These are phyloP conservation scores for Melanerpes aurifrons DNA, from an alignment of 2,113 vertebrate species.

Conservation along the genomic window DNA sequence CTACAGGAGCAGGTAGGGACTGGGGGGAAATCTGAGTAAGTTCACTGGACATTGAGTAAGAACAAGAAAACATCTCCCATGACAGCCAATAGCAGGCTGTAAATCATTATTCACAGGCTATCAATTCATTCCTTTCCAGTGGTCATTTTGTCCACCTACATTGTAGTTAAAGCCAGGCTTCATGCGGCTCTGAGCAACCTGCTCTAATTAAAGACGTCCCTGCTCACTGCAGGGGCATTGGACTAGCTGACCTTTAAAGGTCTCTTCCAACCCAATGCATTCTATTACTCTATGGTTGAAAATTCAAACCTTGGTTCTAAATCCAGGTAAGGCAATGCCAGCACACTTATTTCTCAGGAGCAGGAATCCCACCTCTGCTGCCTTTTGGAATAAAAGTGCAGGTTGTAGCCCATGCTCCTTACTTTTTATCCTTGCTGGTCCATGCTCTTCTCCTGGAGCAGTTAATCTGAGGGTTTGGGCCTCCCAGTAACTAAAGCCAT, in stretches of 20 bases:
- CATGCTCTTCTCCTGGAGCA: constrained; percentile 6
- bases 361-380: not conserved
- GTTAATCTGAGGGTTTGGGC: not conserved
- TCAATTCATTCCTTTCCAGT: not conserved
- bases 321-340: not conserved
- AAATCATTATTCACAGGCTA: not conserved
- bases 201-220: too few relatives aligned
- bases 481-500: not conserved
- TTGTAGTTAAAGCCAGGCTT: too few relatives aligned
- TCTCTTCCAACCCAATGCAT: too few relatives aligned
- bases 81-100: not conserved
- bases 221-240: too few relatives aligned
- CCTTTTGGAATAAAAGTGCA: not conserved
- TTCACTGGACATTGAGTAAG: not conserved
- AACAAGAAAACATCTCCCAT: not conserved
- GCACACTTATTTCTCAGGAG: not conserved
- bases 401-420: not conserved
- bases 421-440: not conserved
- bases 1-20: not conserved
- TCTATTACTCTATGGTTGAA: too few relatives aligned
- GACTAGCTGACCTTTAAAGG: too few relatives aligned
- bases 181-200: too few relatives aligned
- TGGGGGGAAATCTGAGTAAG: not conserved
- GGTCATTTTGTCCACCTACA: not conserved
- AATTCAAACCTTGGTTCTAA: not conserved